Evolutionary conservation across 2,888 invertebrate genomes (phyloP), one percentile per base, ranked within the genome.

Genomic region (Minunthozetes semirufus): DNA sequence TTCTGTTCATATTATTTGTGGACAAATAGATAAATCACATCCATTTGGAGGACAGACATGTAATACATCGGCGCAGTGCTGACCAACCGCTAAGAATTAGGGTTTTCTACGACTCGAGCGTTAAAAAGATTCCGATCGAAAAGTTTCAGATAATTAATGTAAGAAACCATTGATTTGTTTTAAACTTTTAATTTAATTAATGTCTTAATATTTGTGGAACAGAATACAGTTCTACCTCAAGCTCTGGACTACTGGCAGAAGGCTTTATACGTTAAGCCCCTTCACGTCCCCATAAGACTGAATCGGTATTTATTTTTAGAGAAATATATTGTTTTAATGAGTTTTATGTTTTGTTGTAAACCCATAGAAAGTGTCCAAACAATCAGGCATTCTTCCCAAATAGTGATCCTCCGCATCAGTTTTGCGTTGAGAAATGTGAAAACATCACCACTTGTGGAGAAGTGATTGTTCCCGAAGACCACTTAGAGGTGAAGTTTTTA

Each of bases 191-290:
- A 33, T 59, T 53, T 42, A 53, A 33, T 11, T 33, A 5, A n/a
- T 59, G 27, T 72, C 29, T 56, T 1, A 63, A 66, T 19, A 33
- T 19, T 75, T 72, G 46, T 77, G 76, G 29, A 72, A 77, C 78
- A 84, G 83, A 80, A 92, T 81, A 92, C 92, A 72, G 91, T 95
- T 78, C 84, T 96, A 79, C 93, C 94, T 0, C 89, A 92, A 82
- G 96, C 96, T 61, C 92, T 95, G 0, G 88, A 89, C 79, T 97
- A 93, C 85, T 96, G 96, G 96, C 92, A 95, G 82, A 88, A 89
- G 81, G 93, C 95, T 0, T 85, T 97, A 75, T 90, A 90, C 87
- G 94, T 96, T 1, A 87, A 94, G 72, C 89, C 91, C 83, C 92
- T 94, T 4, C 89, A 89, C 78, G 90, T 88, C 75, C 90, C 92